Conservation (phyloP, 2,888 invertebrate genomes). For the Lasioglossum vierecki region DNA sequence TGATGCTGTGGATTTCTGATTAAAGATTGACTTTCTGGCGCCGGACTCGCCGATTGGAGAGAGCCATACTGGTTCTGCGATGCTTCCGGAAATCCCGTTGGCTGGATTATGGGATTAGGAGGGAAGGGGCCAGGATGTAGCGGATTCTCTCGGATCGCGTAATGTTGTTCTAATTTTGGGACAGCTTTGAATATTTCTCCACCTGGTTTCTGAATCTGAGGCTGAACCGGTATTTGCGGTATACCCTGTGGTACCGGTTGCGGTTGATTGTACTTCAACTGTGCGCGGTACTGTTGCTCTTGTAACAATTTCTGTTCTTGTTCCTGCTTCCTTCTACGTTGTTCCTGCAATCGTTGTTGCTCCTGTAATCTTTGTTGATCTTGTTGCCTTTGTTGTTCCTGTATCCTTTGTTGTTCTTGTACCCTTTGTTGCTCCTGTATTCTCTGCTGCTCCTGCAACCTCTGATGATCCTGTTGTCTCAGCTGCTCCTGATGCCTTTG, state of each 20-base stretch:
- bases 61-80: constrained; percentile 85
- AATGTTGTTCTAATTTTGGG: constrained; percentile 92
- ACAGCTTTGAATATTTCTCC: constrained; percentile 91
- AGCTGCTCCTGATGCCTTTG: constrained; percentile 69
- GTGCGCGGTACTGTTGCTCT: constrained; percentile 81
- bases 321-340: constrained; percentile 74
- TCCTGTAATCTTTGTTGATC: constrained; percentile 73
- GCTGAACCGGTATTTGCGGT: constrained; percentile 84
- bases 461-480: constrained; percentile 77
- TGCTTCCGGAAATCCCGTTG: constrained; percentile 64
- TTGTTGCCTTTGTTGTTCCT: constrained; percentile 73
- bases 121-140: constrained; percentile 82
- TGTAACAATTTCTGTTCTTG: constrained; percentile 75
- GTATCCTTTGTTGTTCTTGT: constrained; percentile 73
- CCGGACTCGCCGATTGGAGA: constrained; percentile 78
- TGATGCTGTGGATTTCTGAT: constrained; percentile 56
- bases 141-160: constrained; percentile 82
- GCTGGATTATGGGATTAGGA: constrained; percentile 73
- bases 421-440: constrained; percentile 75
- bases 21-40: constrained; percentile 60
- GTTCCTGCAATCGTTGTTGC: constrained; percentile 78
- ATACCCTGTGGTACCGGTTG: constrained; percentile 82
- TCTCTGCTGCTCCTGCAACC: constrained; percentile 78
- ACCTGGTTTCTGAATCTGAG: constrained; percentile 84
- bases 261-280: constrained; percentile 75